phyloP scores from a whole-genome alignment of 2,113 vertebrate species.

The Antechinus flavipes region DNA sequence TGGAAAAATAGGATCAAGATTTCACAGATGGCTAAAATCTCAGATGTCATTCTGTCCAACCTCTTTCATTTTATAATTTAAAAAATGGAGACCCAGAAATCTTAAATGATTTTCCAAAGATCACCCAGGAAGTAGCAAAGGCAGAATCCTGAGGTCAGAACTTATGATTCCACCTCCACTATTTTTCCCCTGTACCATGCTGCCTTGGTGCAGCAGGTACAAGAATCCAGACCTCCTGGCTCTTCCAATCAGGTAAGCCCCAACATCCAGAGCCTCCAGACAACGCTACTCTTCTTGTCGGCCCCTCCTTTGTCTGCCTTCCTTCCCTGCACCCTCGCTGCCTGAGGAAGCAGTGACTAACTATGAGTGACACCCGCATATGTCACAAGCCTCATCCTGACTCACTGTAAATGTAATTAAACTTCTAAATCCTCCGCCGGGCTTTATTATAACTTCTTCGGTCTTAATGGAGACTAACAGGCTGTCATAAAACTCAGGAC shows the following conservation, averaged over 20 bases:
- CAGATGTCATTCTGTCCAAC: not conserved
- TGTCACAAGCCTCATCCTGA: conserved; percentile 1
- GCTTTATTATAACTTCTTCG: not conserved
- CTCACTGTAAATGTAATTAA: not conserved
- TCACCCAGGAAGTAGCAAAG: not conserved
- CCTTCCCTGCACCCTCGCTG: not conserved
- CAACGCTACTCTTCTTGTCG: not conserved
- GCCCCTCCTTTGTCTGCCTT: not conserved
- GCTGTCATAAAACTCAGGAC: not conserved
- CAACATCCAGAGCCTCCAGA: not conserved
- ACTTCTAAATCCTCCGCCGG: not conserved
- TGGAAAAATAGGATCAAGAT: not conserved
- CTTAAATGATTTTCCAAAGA: not conserved
- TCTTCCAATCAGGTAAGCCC: not conserved
- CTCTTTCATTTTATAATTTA: not conserved
- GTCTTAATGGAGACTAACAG: not conserved
- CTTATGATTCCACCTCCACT: not conserved
- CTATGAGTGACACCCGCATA: not conserved
- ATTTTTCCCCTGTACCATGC: not conserved
- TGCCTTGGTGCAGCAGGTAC: not conserved
- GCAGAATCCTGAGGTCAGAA: not conserved
- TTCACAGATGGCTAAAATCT: not conserved
- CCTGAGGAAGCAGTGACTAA: not conserved
- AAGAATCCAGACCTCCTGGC: not conserved
- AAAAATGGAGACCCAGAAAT: not conserved